Evolutionary conservation across 2,888 invertebrate genomes (phyloP).

Genomic region (Ennomos erosarius): DNA sequence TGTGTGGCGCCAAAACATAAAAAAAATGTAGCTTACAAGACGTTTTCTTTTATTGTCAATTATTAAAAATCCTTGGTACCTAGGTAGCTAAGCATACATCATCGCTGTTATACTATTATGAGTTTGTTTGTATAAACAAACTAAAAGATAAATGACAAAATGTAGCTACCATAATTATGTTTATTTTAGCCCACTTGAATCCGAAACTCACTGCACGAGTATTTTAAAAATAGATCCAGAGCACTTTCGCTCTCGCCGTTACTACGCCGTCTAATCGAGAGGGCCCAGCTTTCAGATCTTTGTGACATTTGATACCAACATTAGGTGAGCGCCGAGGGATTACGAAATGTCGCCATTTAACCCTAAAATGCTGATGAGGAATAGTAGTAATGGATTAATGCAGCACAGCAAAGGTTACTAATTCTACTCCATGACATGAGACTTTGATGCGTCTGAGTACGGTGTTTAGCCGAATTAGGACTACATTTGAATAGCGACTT

Average conservation of each 20-base stretch:
- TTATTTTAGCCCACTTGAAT: neutral
- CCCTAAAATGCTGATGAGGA: conserved; percentile 75
- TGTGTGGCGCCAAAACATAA: no score
- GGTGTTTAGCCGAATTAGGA: no score
- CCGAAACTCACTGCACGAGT: neutral
- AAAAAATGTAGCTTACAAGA: no score
- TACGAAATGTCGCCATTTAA: conserved; percentile 69
- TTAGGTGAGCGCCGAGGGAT: conserved; percentile 59
- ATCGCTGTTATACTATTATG: no score
- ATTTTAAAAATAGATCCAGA: conserved; percentile 7
- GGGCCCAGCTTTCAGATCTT: conserved; percentile 61
- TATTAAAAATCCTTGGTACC: no score
- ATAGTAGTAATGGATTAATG: conserved; percentile 75
- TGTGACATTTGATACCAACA: conserved; percentile 78
- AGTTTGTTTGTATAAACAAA: no score
- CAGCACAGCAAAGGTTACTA: conserved; percentile 34
- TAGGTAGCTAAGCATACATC: no score
- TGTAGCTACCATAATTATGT: no score
- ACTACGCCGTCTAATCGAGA: conserved; percentile 60
- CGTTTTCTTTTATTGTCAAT: no score
- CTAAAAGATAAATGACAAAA: no score
- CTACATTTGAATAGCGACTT: no score
- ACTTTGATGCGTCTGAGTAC: conserved; percentile 1
- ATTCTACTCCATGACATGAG: conserved; percentile 2
- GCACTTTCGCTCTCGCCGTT: conserved; percentile 39